Evolutionary conservation across 2,888 invertebrate genomes (phyloP).

Genomic region (Agonopterix heracliana): DNA sequence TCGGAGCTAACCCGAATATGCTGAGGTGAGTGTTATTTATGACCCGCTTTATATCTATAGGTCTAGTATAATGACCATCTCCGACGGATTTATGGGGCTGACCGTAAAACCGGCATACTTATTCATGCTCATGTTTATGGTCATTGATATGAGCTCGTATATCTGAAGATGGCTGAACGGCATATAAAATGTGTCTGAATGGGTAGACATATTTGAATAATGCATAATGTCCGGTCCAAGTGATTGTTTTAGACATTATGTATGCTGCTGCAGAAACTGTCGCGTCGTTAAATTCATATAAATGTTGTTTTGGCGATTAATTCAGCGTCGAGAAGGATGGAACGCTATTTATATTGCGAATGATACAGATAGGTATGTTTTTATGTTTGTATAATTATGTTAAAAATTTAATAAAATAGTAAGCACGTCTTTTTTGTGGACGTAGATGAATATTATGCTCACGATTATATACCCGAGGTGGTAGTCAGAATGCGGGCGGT

Average conservation of each 20-base stretch:
- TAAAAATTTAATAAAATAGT: no score
- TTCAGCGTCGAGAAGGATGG: no score
- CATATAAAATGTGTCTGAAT: slow-evolving; percentile 26
- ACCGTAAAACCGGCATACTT: slow-evolving; percentile 53
- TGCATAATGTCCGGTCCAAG: slow-evolving; percentile 4
- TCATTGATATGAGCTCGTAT: slow-evolving; percentile 53
- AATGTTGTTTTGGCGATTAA: no score
- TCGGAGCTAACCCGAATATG: no score
- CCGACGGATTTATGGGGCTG: slow-evolving; percentile 38
- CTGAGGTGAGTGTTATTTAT: slow-evolving; percentile 12
- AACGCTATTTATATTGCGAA: no score
- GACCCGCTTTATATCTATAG: slow-evolving; percentile 5
- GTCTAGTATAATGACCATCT: slow-evolving; percentile 37
- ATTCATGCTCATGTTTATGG: slow-evolving; percentile 57
- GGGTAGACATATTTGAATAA: slow-evolving; percentile 15
- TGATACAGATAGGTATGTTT: no score
- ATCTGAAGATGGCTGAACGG: slow-evolving; percentile 21
- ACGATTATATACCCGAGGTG: no score
- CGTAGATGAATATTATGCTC: no score
- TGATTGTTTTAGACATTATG: not conserved
- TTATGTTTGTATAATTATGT: no score
- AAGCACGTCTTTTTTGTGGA: no score
- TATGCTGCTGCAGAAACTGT: not conserved
- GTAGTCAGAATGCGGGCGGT: no score
- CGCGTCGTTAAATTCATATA: no score